phyloP scores from a whole-genome alignment of 2,888 invertebrate species.

The Rhimphoctona megacephalus region DNA sequence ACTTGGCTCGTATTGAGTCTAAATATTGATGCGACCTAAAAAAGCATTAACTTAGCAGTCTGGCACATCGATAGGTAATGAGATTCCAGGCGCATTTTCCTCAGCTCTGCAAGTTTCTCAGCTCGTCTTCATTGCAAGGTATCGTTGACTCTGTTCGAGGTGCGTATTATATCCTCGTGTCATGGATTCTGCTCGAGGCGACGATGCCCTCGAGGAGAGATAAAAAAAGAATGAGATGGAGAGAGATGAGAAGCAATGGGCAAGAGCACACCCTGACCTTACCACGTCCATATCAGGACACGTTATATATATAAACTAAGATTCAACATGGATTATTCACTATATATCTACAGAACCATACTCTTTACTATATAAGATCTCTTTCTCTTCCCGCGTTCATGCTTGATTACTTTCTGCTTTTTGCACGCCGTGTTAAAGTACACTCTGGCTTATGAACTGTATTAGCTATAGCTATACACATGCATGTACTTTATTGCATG shows the following conservation, averaged over 20 bases:
- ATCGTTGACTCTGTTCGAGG: slow-evolving; percentile 4
- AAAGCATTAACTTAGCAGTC: no score
- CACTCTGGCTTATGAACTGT: slow-evolving; percentile 30
- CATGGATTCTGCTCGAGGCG: slow-evolving; percentile 39
- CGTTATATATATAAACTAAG: slow-evolving; percentile 37
- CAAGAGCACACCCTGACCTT: slow-evolving; percentile 81
- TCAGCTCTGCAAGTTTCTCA: slow-evolving; percentile 15
- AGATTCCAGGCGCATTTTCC: slow-evolving; percentile 77
- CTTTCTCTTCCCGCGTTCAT: slow-evolving; percentile 63
- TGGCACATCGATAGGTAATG: slow-evolving; percentile 76
- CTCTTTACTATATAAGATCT: slow-evolving; percentile 59
- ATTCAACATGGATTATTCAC: slow-evolving; percentile 24
- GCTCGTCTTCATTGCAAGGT: slow-evolving; percentile 22
- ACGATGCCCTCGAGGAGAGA: slow-evolving; percentile 56
- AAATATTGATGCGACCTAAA: no score
- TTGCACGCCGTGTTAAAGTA: slow-evolving; percentile 74
- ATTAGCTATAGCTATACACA: background rate
- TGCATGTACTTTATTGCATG: slow-evolving; percentile 9
- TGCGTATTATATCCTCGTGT: slow-evolving; percentile 41
- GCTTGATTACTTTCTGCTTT: slow-evolving; percentile 81
- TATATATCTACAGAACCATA: slow-evolving; percentile 23
- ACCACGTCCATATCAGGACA: slow-evolving; percentile 80
- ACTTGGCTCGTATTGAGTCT: no score
- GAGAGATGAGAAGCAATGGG: slow-evolving; percentile 46
- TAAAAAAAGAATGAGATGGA: background rate